phyloP scores from a whole-genome alignment of 2,888 invertebrate genomes.

The Petrolisthes manimaculis region DNA sequence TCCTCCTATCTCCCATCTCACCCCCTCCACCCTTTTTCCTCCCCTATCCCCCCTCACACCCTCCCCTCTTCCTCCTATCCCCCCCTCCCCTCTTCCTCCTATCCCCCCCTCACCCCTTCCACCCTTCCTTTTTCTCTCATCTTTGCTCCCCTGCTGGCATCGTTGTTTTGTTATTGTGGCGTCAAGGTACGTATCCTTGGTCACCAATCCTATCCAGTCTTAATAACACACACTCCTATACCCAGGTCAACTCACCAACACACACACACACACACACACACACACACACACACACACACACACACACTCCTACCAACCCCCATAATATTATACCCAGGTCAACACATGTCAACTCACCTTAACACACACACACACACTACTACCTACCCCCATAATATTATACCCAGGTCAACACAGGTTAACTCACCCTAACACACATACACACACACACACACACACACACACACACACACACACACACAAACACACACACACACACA shows the following conservation, averaged over 20 bases:
- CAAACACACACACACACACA: too few species aligned
- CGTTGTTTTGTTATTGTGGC: conserved; percentile 10
- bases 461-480: too few species aligned
- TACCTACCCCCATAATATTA: not conserved
- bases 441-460: conserved; percentile 4
- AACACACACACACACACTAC: not conserved
- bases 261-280: not conserved
- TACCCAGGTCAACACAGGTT: not conserved
- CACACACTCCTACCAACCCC: not conserved
- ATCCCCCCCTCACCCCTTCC: not conserved
- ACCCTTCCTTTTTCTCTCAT: not conserved
- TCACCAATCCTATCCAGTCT: not conserved
- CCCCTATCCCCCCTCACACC: not conserved
- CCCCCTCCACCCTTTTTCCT: not conserved
- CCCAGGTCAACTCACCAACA: not conserved
- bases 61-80: not conserved
- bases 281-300: too few species aligned
- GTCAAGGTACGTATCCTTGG: not conserved
- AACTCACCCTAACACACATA: not conserved
- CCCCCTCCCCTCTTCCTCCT: not conserved
- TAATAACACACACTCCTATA: not conserved
- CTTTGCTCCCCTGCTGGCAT: not conserved
- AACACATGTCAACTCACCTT: not conserved
- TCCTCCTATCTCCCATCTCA: not conserved
- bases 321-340: not conserved